A percentile compares a stretch with the other conserved stretches of the same genome.
phyloP scores from a whole-genome alignment of 2,113 vertebrate genomes.

The Poeciliopsis retropinna region DNA sequence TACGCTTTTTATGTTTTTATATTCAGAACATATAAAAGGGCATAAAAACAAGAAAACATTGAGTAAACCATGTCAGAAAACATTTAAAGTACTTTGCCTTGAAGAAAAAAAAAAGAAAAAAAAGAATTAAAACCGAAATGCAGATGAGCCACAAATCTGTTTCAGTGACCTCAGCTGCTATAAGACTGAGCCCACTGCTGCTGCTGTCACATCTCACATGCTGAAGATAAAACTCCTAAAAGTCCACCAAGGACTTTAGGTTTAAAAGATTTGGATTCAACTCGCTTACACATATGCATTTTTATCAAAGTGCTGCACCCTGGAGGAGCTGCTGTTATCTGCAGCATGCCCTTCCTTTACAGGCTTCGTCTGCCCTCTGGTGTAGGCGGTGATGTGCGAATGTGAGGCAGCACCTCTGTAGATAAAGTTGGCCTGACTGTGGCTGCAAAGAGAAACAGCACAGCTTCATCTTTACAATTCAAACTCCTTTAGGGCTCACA shows the following conservation, averaged over 20 bases:
- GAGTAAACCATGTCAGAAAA: constrained; percentile 33
- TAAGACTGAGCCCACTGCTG: constrained; percentile 6
- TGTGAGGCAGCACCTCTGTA: constrained; percentile 84
- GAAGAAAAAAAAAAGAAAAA: constrained; percentile 6
- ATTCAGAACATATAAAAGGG: not conserved
- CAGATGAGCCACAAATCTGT: constrained; percentile 8
- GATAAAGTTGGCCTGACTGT: constrained; percentile 69
- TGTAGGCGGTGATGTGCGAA: constrained; percentile 82
- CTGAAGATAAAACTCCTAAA: not conserved
- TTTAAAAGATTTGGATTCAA: constrained; percentile 37
- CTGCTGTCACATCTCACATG: constrained; percentile 2
- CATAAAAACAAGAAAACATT: not conserved
- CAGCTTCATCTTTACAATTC: constrained; percentile 7
- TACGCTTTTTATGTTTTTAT: not conserved
- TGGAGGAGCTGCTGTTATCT: constrained; percentile 70
- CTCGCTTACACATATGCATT: constrained; percentile 78
- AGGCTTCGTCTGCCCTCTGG: constrained; percentile 77
- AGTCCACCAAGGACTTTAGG: not conserved
- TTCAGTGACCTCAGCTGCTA: constrained; percentile 10
- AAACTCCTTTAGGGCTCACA: not conserved
- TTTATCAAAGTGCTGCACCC: constrained; percentile 79
- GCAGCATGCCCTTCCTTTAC: constrained; percentile 67
- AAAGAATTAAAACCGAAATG: constrained; percentile 1
- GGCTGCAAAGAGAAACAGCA: constrained; percentile 43
- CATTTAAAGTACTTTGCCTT: not conserved